phyloP scores from a whole-genome alignment of 2,888 invertebrate species.

The Thera obeliscata region DNA sequence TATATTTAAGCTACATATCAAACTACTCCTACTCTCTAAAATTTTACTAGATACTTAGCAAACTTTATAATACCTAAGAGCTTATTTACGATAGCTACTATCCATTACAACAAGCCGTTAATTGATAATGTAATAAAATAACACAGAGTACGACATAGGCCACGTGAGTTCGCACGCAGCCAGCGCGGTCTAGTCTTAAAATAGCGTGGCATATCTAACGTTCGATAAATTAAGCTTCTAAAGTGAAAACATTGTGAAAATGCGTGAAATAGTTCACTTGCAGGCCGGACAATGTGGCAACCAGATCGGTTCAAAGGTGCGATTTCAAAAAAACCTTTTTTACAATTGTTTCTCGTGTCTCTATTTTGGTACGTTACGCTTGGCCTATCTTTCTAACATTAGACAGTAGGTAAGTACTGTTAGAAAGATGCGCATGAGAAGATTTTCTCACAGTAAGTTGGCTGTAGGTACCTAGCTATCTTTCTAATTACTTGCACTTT shows the following conservation, averaged over 20 bases:
- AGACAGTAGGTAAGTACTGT: slow-evolving; percentile 14
- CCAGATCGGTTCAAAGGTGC: slow-evolving; percentile 96
- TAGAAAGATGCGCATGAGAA: slow-evolving; percentile 32
- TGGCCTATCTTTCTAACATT: slow-evolving; percentile 26
- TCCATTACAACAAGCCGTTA: slow-evolving; percentile 6
- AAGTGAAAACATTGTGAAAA: slow-evolving; percentile 67
- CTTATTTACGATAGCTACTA: slow-evolving; percentile 9
- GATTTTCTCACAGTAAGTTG: slow-evolving; percentile 28
- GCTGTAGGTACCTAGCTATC: neutral
- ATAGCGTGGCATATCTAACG: slow-evolving; percentile 50
- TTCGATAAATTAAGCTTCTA: slow-evolving; percentile 41
- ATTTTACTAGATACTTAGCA: slow-evolving; percentile 6
- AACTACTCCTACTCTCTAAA: slow-evolving; percentile 19
- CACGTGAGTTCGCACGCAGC: slow-evolving; percentile 21
- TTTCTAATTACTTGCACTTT: neutral
- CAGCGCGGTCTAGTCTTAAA: slow-evolving; percentile 45
- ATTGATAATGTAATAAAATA: slow-evolving; percentile 18
- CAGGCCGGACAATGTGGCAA: slow-evolving; percentile 96
- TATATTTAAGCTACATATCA: neutral
- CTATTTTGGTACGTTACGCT: slow-evolving; percentile 31
- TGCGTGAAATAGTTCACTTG: slow-evolving; percentile 97
- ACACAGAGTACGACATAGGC: slow-evolving; percentile 22
- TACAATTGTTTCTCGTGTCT: slow-evolving; percentile 14
- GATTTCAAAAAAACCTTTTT: slow-evolving; percentile 23
- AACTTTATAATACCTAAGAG: slow-evolving; percentile 11